Evolutionary conservation across 2,113 vertebrate species (phyloP), one percentile per base, ranked within the genome.

Genomic region (Echinops telfairi): DNA sequence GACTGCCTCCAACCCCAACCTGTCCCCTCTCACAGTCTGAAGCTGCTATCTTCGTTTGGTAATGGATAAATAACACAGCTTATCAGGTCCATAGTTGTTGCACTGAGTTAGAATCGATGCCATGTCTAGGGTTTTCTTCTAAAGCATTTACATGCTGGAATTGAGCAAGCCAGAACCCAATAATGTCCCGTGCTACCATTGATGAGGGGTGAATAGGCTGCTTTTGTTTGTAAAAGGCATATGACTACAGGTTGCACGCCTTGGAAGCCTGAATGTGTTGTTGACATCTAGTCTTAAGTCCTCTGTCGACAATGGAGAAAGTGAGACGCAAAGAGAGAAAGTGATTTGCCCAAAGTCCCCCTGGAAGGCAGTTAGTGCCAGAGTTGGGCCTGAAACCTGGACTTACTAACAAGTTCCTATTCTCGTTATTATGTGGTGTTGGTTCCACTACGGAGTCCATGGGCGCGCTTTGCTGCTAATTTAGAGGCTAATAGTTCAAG

Each of bases 201-300:
- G 31, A 80, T 7, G 14, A 17, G 27, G 27, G 66, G 29, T 85
- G n/a, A 23, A 71, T n/a, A 80, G 31, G 38, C n/a, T 76, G 77
- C 9, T 70, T 86, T 79, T 91, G 68, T 22, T 40, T 66, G 3
- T 53, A 68, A 36, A 83, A 92, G 31, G 27, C 27, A 31, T 78
- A 81, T 57, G 53, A 33, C 64, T 70, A 75, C 27, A 84, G 15
- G 19, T 9, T 87, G 27, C n/a, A 68, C 22, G 4, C 40, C 57
- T 57, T 68, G 19, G 75, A 76, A 80, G 64, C n/a, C 62, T 23
- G 15, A 79, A 43, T 3, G 81, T 16, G 17, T 0, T 36, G 90
- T 83, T 91, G 22, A 40, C 53, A 60, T 81, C 80, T 83, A 62
- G 60, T 84, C 43, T 57, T 53, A 90, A 90, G 40, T 88, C 33